phyloP scores from a whole-genome alignment of 92 coral and sea anemone species.

The Zoanthus gigantus region DNA sequence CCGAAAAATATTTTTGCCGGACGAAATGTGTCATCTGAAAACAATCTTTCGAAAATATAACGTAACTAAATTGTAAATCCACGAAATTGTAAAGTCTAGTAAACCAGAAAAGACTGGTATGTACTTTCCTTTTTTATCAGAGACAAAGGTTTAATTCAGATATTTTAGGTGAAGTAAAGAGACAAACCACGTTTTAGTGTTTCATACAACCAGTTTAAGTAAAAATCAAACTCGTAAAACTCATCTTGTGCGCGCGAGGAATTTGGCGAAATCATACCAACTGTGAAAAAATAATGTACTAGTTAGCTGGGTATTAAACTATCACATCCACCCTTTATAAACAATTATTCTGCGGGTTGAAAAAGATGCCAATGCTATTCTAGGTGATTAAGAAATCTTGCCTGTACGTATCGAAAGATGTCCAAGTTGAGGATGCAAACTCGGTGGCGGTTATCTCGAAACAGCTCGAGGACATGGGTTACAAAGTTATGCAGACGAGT shows the following conservation, averaged over 20 bases:
- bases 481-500: conserved; percentile 10
- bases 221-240: background rate
- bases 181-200: no score
- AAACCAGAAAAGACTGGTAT: no score
- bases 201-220: background rate
- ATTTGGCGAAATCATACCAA: background rate
- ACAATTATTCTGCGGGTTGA: background rate
- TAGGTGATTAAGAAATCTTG: conserved; percentile 38
- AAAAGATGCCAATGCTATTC: background rate
- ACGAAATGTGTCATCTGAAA: no score
- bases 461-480: conserved; percentile 46
- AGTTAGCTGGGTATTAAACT: background rate
- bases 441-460: conserved; percentile 11
- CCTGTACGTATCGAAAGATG: conserved; percentile 29
- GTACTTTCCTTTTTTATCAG: no score
- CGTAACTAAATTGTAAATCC: no score
- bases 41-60: no score
- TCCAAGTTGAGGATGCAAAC: background rate
- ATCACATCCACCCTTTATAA: background rate
- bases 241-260: conserved; percentile 5
- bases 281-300: background rate
- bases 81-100: no score
- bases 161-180: no score
- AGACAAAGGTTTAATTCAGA: no score
- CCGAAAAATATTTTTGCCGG: background rate